These are phyloP conservation scores for Lepidochitona cinerea DNA, from an alignment of 2,888 invertebrate species.

Conservation along the genomic window DNA sequence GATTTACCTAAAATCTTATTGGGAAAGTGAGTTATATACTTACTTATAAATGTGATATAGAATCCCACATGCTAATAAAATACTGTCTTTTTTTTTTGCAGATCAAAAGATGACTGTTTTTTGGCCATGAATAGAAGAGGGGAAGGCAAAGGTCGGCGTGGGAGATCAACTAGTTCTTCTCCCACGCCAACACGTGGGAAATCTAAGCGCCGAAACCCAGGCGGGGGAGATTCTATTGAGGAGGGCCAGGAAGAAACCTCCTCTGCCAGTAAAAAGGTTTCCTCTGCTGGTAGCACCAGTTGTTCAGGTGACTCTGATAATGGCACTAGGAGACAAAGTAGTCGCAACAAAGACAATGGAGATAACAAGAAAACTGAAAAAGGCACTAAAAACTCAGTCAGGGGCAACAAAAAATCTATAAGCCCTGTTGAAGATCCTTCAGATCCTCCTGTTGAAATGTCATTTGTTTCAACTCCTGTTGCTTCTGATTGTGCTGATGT, in stretches of 20 bases:
- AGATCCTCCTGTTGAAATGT: conserved; percentile 10
- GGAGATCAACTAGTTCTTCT: conserved; percentile 31
- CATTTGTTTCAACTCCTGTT: neutral
- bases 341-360: neutral
- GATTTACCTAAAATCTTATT: no score
- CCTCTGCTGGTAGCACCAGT: neutral
- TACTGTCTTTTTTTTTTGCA: no score
- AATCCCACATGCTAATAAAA: no score
- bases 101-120: no score
- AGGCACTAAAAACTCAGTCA: neutral
- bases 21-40: no score
- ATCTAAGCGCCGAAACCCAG: conserved; percentile 21
- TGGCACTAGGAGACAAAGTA: neutral
- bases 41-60: no score
- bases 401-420: conserved; percentile 21
- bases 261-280: neutral
- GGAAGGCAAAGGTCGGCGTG: conserved; percentile 40
- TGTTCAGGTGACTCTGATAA: neutral
- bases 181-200: conserved; percentile 17
- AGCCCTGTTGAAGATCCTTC: conserved; percentile 22
- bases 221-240: conserved; percentile 10
- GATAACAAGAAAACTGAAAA: neutral
- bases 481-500: conserved; percentile 8
- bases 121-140: conserved; percentile 39
- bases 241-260: neutral